Percentiles rank a stretch among this genome's conserved stretches.
phyloP scores from a whole-genome alignment of 2,888 invertebrate species.

The Microplitis manilae region DNA sequence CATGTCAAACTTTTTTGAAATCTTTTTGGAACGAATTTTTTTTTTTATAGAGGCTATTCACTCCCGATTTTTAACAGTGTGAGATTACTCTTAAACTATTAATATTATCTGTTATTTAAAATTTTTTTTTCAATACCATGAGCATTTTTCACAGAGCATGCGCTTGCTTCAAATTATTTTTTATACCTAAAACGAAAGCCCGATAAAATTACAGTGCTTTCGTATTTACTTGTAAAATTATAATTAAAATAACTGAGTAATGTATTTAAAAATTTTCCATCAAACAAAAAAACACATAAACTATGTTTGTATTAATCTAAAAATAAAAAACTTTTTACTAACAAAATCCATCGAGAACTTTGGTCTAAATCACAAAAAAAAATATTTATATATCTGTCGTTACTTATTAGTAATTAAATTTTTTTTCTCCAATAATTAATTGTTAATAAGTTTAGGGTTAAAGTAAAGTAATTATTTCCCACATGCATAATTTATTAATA shows the following conservation, averaged over 20 bases:
- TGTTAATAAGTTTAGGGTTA: neutral
- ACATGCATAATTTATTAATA: neutral
- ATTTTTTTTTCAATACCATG: conserved; percentile 38
- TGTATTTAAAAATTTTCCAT: conserved; percentile 5
- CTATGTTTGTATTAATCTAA: neutral
- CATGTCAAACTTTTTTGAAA: too few relatives aligned
- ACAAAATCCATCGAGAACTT: conserved; percentile 17
- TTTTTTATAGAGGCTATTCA: too few relatives aligned
- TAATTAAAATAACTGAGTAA: conserved; percentile 9
- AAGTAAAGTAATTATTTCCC: neutral
- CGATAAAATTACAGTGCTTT: conserved; percentile 14
- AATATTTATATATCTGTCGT: conserved; percentile 15
- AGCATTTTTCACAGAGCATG: conserved; percentile 51
- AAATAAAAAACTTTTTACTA: neutral
- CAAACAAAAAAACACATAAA: conserved; percentile 16
- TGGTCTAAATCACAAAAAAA: conserved; percentile 23
- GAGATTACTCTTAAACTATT: neutral
- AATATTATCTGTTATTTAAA: neutral
- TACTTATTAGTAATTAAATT: neutral
- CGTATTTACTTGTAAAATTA: neutral
- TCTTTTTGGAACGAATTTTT: too few relatives aligned
- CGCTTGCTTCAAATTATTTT: conserved; percentile 64
- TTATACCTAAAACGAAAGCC: conserved; percentile 63
- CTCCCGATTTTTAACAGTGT: too few relatives aligned
- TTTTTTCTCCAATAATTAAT: neutral